Percentiles rank a stretch among this genome's conserved stretches.
These are phyloP conservation scores for Coracopsis vasa DNA, from an alignment of 2,113 vertebrate species.

Conservation along the genomic window DNA sequence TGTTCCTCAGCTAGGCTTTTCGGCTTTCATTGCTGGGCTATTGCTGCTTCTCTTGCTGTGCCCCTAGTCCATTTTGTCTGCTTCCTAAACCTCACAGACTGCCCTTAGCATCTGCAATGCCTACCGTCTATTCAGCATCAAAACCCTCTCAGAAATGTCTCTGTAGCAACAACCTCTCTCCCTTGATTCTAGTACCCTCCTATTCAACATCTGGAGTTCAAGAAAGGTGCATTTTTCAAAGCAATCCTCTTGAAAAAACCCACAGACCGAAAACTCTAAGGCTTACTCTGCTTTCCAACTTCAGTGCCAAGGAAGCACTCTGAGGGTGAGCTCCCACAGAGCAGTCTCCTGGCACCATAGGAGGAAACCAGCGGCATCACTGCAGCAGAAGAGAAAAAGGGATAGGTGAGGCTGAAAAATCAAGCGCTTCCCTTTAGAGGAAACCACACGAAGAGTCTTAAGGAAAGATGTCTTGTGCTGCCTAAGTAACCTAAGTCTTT, in stretches of 20 bases:
- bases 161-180: background rate
- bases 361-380: background rate
- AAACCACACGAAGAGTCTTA: background rate
- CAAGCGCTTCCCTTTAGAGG: background rate
- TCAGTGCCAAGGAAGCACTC: background rate
- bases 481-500: background rate
- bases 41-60: slow-evolving; percentile 25
- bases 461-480: background rate
- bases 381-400: background rate
- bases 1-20: slow-evolving; percentile 32
- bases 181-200: background rate
- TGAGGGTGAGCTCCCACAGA: background rate
- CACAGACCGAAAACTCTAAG: background rate
- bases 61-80: background rate
- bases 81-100: background rate
- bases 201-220: background rate
- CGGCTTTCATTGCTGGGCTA: slow-evolving; percentile 24
- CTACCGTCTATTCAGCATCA: background rate
- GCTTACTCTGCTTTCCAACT: background rate
- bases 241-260: background rate
- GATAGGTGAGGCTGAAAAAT: background rate
- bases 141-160: background rate
- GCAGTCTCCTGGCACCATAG: background rate
- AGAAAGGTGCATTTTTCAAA: slow-evolving; percentile 20
- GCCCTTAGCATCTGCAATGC: background rate